phyloP scores from a whole-genome alignment of 2,797 vertebrate species.

The Sandelia bainsii region DNA sequence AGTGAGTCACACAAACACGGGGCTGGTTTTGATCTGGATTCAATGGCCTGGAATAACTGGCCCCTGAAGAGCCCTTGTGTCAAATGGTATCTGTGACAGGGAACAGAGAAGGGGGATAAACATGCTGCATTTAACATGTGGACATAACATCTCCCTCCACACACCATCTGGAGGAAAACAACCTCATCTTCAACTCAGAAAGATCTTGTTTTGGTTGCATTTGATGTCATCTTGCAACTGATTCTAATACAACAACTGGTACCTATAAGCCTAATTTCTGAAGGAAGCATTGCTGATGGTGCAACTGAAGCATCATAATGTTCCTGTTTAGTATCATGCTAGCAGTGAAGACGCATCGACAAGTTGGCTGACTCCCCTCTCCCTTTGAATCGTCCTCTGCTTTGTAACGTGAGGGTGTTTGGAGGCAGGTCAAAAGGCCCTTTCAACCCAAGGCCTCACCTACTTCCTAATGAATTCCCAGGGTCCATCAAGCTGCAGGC shows the following conservation, averaged over 20 bases:
- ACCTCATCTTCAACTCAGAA: conserved; percentile 31
- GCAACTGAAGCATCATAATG: conserved; percentile 15
- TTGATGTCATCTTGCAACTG: conserved; percentile 27
- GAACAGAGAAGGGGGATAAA: conserved; percentile 77
- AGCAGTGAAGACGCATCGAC: conserved; percentile 48
- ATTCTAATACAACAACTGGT: conserved; percentile 9
- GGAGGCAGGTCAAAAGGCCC: conserved; percentile 78
- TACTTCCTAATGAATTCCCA: conserved; percentile 86
- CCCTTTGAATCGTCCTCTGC: conserved; percentile 73
- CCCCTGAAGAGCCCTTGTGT: conserved; percentile 82
- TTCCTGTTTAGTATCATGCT: conserved; percentile 27
- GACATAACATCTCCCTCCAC: conserved; percentile 71
- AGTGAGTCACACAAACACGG: conserved; percentile 57
- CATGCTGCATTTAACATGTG: conserved; percentile 78
- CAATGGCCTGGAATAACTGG: conserved; percentile 82
- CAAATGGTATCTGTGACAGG: conserved; percentile 81
- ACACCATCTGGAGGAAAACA: conserved; percentile 73
- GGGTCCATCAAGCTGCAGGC: conserved; percentile 83
- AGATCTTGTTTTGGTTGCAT: conserved; percentile 48
- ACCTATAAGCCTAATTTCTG: background rate
- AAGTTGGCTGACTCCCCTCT: conserved; percentile 58
- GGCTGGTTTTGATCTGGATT: conserved; percentile 81
- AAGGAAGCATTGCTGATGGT: background rate
- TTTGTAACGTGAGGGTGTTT: conserved; percentile 72
- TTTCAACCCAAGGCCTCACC: conserved; percentile 79